phyloP scores from a whole-genome alignment of 2,888 invertebrate species.

The Didymodactylos carnosus region DNA sequence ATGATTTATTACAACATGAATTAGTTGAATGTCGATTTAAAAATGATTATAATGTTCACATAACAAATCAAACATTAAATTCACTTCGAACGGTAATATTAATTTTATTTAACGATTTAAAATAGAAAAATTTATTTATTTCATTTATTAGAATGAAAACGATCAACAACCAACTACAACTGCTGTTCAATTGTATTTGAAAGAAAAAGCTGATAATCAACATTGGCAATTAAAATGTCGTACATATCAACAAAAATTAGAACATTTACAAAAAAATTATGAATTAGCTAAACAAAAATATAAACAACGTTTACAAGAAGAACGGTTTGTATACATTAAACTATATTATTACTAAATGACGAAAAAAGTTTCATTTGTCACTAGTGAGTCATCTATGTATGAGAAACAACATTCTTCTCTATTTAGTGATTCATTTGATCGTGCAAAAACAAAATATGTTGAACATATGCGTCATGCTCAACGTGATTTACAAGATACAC shows the following conservation, averaged over 20 bases:
- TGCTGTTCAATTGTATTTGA: background rate
- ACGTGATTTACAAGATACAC: background rate
- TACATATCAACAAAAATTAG: background rate
- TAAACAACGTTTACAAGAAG: background rate
- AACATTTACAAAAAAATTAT: background rate
- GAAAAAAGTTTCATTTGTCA: no score
- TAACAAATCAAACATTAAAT: background rate
- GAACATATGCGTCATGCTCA: background rate
- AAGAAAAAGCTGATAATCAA: background rate
- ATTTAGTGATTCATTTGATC: background rate
- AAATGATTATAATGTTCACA: background rate
- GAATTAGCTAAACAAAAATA: background rate
- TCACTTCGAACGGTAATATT: background rate
- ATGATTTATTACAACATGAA: background rate
- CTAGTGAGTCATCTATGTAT: no score
- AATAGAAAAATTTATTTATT: no score
- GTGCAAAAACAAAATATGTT: background rate
- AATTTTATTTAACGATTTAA: no score
- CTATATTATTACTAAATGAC: no score
- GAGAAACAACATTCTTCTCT: background rate
- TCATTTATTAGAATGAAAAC: no score
- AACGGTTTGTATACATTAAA: background rate
- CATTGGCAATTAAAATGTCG: background rate
- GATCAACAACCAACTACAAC: no score
- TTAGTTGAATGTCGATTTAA: background rate